Conservation (phyloP, 2,113 vertebrate species). For the Synchiropus splendidus region DNA sequence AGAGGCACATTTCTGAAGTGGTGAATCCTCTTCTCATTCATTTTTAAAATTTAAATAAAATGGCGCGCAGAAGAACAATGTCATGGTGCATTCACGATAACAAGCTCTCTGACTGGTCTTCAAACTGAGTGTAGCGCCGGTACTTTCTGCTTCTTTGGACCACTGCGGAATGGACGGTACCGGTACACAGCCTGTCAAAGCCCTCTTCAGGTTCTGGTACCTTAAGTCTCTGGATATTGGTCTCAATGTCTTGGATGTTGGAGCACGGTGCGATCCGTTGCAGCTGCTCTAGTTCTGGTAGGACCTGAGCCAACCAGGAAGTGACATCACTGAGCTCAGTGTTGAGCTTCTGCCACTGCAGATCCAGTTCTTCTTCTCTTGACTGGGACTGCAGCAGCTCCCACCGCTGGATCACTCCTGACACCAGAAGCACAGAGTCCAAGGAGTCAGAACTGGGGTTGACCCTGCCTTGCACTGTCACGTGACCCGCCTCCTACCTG, state of each 20-base stretch:
- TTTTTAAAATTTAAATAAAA: too few species aligned
- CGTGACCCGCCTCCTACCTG: slow-evolving; percentile 22
- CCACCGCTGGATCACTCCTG: slow-evolving; percentile 87
- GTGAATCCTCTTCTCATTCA: too few species aligned
- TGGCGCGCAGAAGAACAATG: too few species aligned
- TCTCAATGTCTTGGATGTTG: slow-evolving; percentile 62
- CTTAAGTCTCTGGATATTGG: slow-evolving; percentile 69
- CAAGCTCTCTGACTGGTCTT: too few species aligned
- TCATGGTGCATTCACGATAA: too few species aligned
- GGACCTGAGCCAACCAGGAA: slow-evolving; percentile 71
- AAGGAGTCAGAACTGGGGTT: background rate
- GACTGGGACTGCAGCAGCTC: slow-evolving; percentile 74
- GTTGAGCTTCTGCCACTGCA: slow-evolving; percentile 73
- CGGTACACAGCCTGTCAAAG: too few species aligned
- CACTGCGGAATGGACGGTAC: too few species aligned
- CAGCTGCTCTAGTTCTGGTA: slow-evolving; percentile 72
- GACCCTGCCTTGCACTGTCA: background rate
- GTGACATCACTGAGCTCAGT: slow-evolving; percentile 69
- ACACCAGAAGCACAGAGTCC: background rate
- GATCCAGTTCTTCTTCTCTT: slow-evolving; percentile 50
- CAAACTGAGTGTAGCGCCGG: too few species aligned
- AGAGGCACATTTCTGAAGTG: too few species aligned
- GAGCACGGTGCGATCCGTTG: slow-evolving; percentile 49
- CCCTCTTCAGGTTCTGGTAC: slow-evolving; percentile 45
- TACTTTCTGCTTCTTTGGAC: too few species aligned